Conservation (phyloP, 2,797 vertebrate genomes). For the Hippopotamyrus pictus region DNA sequence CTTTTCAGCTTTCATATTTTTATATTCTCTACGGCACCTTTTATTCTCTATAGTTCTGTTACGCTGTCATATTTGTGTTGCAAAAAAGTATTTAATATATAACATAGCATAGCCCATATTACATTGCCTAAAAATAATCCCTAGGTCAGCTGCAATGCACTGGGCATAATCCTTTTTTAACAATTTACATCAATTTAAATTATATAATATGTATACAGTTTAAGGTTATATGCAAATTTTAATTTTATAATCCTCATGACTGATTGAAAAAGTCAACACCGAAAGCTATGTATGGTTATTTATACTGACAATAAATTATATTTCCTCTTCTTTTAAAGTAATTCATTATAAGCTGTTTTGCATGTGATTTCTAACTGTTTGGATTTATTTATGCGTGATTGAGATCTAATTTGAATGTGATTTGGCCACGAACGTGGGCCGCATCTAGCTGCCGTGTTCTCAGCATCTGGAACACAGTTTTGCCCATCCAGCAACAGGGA, state of each 20-base stretch:
- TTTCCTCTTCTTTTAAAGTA: not conserved
- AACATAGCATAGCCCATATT: not conserved
- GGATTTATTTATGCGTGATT: slow-evolving; percentile 4
- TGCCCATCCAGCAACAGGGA: slow-evolving; percentile 86
- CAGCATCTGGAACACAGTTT: slow-evolving; percentile 94
- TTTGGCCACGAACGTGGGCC: slow-evolving; percentile 60
- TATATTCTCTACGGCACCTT: not conserved
- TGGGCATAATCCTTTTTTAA: not conserved
- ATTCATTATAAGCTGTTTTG: not conserved
- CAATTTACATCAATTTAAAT: not conserved
- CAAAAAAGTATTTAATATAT: not conserved
- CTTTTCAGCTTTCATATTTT: not conserved
- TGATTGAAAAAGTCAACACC: not conserved
- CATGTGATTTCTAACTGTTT: not conserved
- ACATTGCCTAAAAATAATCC: not conserved
- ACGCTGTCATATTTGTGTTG: not conserved
- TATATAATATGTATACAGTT: not conserved
- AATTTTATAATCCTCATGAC: not conserved
- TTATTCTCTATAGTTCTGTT: not conserved
- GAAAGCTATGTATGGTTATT: not conserved
- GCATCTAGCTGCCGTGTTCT: slow-evolving; percentile 83
- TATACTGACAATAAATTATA: not conserved
- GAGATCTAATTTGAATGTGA: not conserved
- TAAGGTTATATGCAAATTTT: not conserved
- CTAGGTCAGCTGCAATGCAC: not conserved